phyloP scores from a whole-genome alignment of 2,113 vertebrate species.

The Psephotus haematonotus region DNA sequence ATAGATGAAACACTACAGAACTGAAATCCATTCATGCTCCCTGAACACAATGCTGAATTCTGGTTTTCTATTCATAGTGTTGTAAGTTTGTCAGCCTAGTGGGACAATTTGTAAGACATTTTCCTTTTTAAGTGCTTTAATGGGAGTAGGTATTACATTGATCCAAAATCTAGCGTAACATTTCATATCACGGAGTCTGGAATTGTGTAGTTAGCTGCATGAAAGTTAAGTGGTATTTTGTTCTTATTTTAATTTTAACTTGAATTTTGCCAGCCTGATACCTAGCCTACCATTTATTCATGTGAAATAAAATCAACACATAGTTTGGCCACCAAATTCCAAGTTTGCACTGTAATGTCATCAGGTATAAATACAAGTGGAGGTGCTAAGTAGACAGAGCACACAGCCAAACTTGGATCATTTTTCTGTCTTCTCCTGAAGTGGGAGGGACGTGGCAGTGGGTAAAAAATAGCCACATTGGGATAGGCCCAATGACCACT shows the following conservation, averaged over 20 bases:
- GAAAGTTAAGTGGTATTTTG: conserved; percentile 33
- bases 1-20: conserved; percentile 51
- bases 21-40: conserved; percentile 63
- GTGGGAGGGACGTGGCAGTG: background rate
- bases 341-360: background rate
- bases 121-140: conserved; percentile 78
- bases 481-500: background rate
- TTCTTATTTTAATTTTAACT: conserved; percentile 23
- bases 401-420: background rate
- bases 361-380: background rate
- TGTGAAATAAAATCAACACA: background rate
- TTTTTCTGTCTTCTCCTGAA: background rate
- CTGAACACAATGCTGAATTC: conserved; percentile 47
- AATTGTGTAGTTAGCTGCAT: conserved; percentile 46
- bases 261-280: background rate
- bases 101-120: conserved; percentile 76
- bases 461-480: background rate
- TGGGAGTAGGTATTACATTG: conserved; percentile 72
- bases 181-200: conserved; percentile 54
- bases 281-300: background rate
- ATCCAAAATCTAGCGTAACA: conserved; percentile 69
- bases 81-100: conserved; percentile 81
- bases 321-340: background rate
- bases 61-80: conserved; percentile 60
- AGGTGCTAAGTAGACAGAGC: background rate